phyloP scores from a whole-genome alignment of 2,113 vertebrate species.

The Nycticorax nycticorax region DNA sequence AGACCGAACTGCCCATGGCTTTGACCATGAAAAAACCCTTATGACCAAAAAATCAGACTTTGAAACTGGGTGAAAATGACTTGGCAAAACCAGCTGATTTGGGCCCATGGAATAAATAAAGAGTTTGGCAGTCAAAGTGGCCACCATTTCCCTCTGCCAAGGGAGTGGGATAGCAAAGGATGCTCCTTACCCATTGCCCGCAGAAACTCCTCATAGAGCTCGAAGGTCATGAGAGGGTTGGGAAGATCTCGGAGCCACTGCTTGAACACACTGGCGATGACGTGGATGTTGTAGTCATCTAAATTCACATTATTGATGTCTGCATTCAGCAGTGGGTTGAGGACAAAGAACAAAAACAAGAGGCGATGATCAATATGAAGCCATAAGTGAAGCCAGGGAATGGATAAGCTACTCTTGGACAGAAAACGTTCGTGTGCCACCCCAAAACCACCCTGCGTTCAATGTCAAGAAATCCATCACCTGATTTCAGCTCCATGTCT shows the following conservation, averaged over 20 bases:
- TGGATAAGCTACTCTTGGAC: not conserved
- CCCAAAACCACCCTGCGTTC: not conserved
- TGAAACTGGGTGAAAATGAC: not conserved
- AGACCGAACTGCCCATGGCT: not conserved
- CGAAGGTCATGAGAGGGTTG: constrained; percentile 97
- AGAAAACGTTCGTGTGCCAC: not conserved
- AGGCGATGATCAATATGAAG: not conserved
- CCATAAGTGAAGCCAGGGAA: not conserved
- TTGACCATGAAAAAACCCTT: not conserved
- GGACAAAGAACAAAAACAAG: not conserved
- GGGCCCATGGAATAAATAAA: not conserved
- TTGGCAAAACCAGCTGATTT: not conserved
- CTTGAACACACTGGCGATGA: constrained; percentile 97
- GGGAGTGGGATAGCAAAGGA: not conserved
- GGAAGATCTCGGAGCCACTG: constrained; percentile 98
- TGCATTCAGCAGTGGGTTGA: constrained; percentile 49
- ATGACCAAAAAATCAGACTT: not conserved
- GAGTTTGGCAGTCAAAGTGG: not conserved
- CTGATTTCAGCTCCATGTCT: not conserved
- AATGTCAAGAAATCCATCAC: not conserved
- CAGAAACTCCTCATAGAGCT: constrained; percentile 96
- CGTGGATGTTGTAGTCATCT: constrained; percentile 97
- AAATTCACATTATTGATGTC: constrained; percentile 91
- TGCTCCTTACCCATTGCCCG: constrained; percentile 88
- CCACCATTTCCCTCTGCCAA: not conserved